Conservation (phyloP, 2,888 invertebrate genomes). For the Tiliacea aurago region DNA sequence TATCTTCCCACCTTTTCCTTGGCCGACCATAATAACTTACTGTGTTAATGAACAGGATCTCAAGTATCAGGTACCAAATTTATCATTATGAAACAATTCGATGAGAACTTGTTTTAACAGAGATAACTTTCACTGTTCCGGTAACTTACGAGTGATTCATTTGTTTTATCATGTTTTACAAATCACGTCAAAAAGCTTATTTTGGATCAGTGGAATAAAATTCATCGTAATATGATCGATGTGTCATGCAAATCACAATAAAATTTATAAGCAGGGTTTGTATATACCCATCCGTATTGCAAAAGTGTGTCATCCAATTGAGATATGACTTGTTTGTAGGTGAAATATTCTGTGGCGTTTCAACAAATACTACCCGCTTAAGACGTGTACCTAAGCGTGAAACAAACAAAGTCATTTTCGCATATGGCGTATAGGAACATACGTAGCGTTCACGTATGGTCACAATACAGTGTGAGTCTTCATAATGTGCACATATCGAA, state of each 20-base stretch:
- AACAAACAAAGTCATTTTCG: too few relatives aligned
- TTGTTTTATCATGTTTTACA: slow-evolving; percentile 2
- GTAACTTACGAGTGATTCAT: slow-evolving; percentile 14
- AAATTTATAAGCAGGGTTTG: not conserved
- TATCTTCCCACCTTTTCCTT: too few relatives aligned
- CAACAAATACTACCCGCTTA: not conserved
- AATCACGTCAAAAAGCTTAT: slow-evolving; percentile 5
- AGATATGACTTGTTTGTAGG: not conserved
- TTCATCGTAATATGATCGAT: slow-evolving; percentile 13
- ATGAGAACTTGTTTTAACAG: not conserved
- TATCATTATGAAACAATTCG: not conserved
- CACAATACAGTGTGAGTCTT: too few relatives aligned
- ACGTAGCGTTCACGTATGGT: too few relatives aligned
- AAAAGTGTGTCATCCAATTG: not conserved
- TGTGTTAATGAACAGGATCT: too few relatives aligned
- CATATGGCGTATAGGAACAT: too few relatives aligned
- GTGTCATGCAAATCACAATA: not conserved
- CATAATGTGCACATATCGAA: too few relatives aligned
- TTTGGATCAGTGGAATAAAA: slow-evolving; percentile 3
- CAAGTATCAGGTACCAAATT: not conserved
- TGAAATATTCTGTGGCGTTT: not conserved
- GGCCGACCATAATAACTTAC: too few relatives aligned
- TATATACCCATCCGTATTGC: not conserved
- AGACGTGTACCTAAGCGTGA: too few relatives aligned
- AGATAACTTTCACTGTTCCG: not conserved